Evolutionary conservation across 2,113 vertebrate genomes (phyloP), one percentile per base, ranked within the genome.

Genomic region (Spea multiplicata): DNA sequence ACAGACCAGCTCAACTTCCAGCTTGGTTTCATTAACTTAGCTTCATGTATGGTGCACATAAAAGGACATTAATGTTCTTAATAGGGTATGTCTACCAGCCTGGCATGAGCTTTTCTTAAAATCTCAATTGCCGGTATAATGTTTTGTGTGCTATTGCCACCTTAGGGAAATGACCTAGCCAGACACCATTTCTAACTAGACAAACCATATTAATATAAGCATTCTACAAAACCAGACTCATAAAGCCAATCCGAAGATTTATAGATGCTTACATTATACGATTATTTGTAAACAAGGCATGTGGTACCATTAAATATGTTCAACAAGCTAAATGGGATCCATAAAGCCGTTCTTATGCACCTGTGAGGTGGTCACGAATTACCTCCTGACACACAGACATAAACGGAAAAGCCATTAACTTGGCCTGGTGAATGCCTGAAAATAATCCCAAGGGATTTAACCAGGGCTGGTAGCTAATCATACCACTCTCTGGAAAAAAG

Each of bases 221-320:
- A 69, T n/a, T 49, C 13, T 49, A 8, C 8, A 49, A 50, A 69
- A 69, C 5, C 67, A 50, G 46, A 49, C 67, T 47, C 45, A 10
- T 46, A 67, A 13, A 44, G 13, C 66, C 8, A 4, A 66, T 44
- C 16, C 44, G n/a, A 8, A 69, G 67, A 69, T 69, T 69, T 69
- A 69, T 69, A 49, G 67, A 10, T 13, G 14, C 55, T 59, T 59
- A 59, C 2, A 59, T 59, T 59, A 59, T 64, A 17, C n/a, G n/a
- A 64, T 49, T 49, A 49, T 17, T 69, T 47, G 67, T 48, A 49
- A 49, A 48, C 47, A 8, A 69, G 67, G 8, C 67, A 69, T 49
- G 10, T 49, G 67, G 49, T 69, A n/a, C 47, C 10, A 49, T 13
- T 13, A 69, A 69, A 69, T 69, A 69, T 69, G 67, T 69, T 48